Percentiles rank a stretch among this genome's conserved stretches.
phyloP scores from a whole-genome alignment of 2,797 vertebrate genomes.

The Argentina silus region DNA sequence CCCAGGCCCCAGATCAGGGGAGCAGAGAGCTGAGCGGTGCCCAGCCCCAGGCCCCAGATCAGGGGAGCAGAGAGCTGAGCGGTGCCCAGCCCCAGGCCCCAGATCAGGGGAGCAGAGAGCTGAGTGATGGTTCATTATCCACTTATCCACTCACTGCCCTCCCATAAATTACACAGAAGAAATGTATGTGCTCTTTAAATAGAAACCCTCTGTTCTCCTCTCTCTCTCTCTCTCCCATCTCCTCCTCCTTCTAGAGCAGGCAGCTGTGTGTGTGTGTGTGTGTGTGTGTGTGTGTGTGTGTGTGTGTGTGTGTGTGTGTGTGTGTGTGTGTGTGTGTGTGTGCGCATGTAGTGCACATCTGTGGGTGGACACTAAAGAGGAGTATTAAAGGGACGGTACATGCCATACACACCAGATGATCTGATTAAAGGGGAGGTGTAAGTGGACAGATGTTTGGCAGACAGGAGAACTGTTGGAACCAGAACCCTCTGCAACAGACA shows the following conservation, averaged over 20 bases:
- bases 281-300: not conserved
- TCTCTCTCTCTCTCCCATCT: not conserved
- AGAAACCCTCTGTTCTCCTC: constrained; percentile 12
- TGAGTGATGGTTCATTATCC: constrained; percentile 37
- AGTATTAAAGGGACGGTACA: constrained; percentile 15
- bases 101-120: constrained; percentile 21
- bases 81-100: too few species aligned
- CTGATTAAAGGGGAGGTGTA: not conserved
- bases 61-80: too few species aligned
- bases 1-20: too few species aligned
- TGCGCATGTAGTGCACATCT: not conserved
- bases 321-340: not conserved
- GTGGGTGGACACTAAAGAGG: constrained; percentile 1
- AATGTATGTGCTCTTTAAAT: constrained; percentile 37
- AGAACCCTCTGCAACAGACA: not conserved
- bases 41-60: too few species aligned
- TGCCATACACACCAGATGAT: not conserved
- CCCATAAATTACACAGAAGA: constrained; percentile 26
- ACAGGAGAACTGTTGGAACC: not conserved
- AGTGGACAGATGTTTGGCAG: not conserved
- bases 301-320: not conserved
- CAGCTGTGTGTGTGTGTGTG: not conserved
- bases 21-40: too few species aligned
- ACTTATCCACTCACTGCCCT: constrained; percentile 43
- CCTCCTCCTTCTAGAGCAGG: not conserved